Conservation (phyloP, 1,140 invertebrate genomes). For the Steinernema feltiae region DNA sequence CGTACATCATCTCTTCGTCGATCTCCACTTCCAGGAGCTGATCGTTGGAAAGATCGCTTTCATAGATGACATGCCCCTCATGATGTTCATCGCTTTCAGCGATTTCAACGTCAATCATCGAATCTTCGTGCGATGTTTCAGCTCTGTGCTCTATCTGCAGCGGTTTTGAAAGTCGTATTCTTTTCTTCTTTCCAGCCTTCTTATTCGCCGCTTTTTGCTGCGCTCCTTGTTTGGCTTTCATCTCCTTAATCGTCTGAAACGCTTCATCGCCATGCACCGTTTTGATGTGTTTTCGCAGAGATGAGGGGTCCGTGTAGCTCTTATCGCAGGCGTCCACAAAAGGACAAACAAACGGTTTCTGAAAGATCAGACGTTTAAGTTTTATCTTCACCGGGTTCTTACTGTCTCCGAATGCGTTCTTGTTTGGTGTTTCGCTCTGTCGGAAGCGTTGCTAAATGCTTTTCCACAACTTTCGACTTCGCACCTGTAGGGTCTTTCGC, state of each 20-base stretch:
- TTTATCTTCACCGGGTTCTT: conserved; percentile 43
- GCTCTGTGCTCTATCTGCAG: too few species aligned
- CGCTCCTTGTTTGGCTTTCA: conserved; percentile 58
- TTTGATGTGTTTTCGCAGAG: conserved; percentile 90
- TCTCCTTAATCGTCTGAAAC: conserved; percentile 96
- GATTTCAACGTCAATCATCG: too few species aligned
- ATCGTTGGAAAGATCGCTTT: neutral
- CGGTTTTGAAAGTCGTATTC: too few species aligned
- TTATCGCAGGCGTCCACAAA: conserved; percentile 93
- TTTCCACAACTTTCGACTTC: conserved; percentile 81
- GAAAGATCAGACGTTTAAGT: neutral
- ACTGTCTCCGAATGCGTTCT: conserved; percentile 96
- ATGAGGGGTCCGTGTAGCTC: conserved; percentile 90
- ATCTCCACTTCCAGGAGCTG: neutral
- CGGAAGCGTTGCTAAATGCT: conserved; percentile 96
- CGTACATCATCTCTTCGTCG: neutral
- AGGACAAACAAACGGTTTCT: conserved; percentile 93
- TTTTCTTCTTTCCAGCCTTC: neutral
- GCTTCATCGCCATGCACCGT: conserved; percentile 96
- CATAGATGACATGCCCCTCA: too few species aligned
- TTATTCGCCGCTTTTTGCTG: neutral
- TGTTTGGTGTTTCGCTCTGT: conserved; percentile 95
- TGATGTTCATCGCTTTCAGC: too few species aligned
- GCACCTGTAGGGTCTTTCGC: conserved; percentile 96
- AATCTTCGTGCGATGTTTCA: too few species aligned